Base-by-base conservation (phyloP, 2,113 vertebrate species). In the Bufo gargarizans region DNA sequence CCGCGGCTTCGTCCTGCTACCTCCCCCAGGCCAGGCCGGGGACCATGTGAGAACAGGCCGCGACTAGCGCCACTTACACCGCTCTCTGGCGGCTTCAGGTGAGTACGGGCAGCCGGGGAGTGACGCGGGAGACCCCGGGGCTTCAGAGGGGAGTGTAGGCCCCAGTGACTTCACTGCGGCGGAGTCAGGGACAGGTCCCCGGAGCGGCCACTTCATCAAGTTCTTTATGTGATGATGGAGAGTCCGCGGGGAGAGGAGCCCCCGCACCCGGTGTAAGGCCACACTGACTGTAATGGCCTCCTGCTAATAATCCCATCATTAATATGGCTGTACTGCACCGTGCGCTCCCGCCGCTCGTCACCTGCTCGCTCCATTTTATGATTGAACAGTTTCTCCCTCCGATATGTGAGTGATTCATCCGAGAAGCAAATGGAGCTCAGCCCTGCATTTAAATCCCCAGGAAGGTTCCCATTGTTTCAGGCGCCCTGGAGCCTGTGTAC, bases 41-140 rank as follows among this genome's bases (percentile, higher is more conserved):
- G 87, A 83, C 80, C 81, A 88, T 88, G 87, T 88, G 80, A 88
- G 69, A 58, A 4, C 22, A 79, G 80, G 80, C 87, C 65, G 77
- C 80, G 55, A 67, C 47, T 43, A 22, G 63, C 84, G 19, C 63
- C 86, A 88, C 88, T 6, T 14, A 4, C 53, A 53, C 61, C 55
- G 0, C 3, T 59, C 63, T 20, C 55, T 13, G 84, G 89, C 89
- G 86, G 67, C 90, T 89, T 91, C 84, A 93, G 92, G 92, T 93
- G 91, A 93, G 20, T 45, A 67, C 61, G 49, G 19, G 74, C 56
- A 53, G 59, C 59, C 65, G 49, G 56, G 53, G 10, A 13, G 77
- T 47, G 61, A 10, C 9, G 59, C 59, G 55, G 49, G 16, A n/a
- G 85, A 12, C 0, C 19, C 69, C 50, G 53, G 22, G 22, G 85